These are phyloP conservation scores for Garrulus glandarius DNA, from an alignment of 2,797 vertebrate genomes.

Conservation along the genomic window DNA sequence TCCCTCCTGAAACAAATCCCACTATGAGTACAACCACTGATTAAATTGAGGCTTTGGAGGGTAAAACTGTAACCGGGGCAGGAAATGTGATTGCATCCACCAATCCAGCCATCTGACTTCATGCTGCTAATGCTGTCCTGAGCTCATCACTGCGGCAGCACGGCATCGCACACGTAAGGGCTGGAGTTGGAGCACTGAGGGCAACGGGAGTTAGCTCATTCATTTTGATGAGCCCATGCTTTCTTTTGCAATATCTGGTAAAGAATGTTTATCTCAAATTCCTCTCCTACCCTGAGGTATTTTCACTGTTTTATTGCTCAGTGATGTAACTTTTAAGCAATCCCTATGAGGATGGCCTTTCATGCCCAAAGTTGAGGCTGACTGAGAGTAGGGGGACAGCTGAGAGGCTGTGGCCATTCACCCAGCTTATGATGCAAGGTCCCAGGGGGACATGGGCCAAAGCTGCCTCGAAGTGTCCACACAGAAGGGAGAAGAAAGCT, in stretches of 20 bases:
- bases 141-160: not conserved
- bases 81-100: constrained; percentile 31
- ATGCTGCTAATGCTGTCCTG: not conserved
- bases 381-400: not conserved
- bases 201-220: not conserved
- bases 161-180: not conserved
- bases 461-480: rapidly evolving
- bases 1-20: constrained; percentile 31
- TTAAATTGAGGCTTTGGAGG: not conserved
- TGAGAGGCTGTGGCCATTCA: not conserved
- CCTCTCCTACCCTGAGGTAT: constrained; percentile 18
- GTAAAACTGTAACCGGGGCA: not conserved
- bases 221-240: not conserved
- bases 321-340: constrained; percentile 22
- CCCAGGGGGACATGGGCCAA: not conserved
- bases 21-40: not conserved
- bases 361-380: not conserved
- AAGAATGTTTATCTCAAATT: constrained; percentile 39
- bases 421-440: not conserved
- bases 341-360: not conserved
- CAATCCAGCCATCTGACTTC: not conserved
- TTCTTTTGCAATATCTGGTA: constrained; percentile 28
- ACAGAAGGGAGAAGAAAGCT: not conserved
- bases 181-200: not conserved
- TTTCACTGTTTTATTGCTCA: constrained; percentile 35